A percentile compares a stretch with the other conserved stretches of the same genome.
Conservation (phyloP, 2,888 invertebrate genomes). For the Leptinotarsa juncta region DNA sequence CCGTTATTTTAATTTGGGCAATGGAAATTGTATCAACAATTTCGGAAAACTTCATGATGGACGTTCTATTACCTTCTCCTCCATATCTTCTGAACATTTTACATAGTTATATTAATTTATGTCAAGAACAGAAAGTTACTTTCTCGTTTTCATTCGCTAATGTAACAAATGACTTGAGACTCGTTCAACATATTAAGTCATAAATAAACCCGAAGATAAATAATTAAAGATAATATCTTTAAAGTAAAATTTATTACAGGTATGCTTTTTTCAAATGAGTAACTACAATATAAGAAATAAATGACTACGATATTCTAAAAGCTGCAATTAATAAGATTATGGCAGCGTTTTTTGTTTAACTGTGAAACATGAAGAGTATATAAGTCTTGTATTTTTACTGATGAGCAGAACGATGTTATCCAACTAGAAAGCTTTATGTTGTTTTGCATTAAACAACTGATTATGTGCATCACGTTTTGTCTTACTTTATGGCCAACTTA, state of each 20-base stretch:
- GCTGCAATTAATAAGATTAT: constrained; percentile 46
- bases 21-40: too few relatives aligned
- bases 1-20: too few relatives aligned
- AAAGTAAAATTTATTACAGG: constrained; percentile 7
- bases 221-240: constrained; percentile 21
- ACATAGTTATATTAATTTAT: background rate
- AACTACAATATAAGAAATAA: constrained; percentile 20
- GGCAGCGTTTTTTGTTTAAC: constrained; percentile 41
- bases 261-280: constrained; percentile 3
- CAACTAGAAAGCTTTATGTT: constrained; percentile 64
- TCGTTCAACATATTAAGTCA: constrained; percentile 10
- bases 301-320: constrained; percentile 42
- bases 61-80: too few relatives aligned
- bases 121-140: background rate
- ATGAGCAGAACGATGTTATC: constrained; percentile 50
- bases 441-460: constrained; percentile 64
- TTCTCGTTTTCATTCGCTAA: constrained; percentile 5
- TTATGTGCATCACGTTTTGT: constrained; percentile 60
- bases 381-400: constrained; percentile 41
- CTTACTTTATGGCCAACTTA: constrained; percentile 56
- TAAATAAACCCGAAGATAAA: constrained; percentile 6
- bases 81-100: too few relatives aligned
- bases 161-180: constrained; percentile 2
- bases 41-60: too few relatives aligned
- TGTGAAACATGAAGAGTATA: constrained; percentile 39